phyloP scores from a whole-genome alignment of 2,888 invertebrate species.

The Pemphredon lugubris region DNA sequence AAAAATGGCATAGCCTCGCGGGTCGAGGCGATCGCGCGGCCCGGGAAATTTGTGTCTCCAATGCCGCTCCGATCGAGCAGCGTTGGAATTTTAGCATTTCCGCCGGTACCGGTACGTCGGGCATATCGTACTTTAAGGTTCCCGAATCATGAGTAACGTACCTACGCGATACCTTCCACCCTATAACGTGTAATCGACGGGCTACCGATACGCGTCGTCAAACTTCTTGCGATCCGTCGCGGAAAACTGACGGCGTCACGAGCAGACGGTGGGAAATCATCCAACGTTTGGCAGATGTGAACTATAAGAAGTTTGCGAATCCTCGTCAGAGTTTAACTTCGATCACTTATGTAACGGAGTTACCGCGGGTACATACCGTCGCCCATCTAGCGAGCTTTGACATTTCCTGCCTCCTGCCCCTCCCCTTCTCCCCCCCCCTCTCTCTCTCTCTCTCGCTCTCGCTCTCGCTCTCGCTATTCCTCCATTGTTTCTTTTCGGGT shows the following conservation, averaged over 20 bases:
- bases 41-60: no score
- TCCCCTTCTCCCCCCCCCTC: not conserved
- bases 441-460: not conserved
- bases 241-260: conserved; percentile 34
- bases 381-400: conserved; percentile 29
- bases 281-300: conserved; percentile 43
- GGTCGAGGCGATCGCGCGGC: not conserved
- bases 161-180: no score
- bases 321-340: conserved; percentile 50
- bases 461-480: no score
- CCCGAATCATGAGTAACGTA: no score
- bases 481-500: not conserved
- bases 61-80: no score
- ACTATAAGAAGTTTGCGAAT: conserved; percentile 57
- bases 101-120: no score
- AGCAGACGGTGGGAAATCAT: conserved; percentile 32
- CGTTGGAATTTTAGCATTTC: no score
- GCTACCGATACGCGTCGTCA: conserved; percentile 49
- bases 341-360: conserved; percentile 58
- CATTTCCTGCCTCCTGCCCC: no score
- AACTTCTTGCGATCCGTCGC: conserved; percentile 37
- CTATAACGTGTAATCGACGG: no score
- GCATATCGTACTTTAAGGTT: no score
- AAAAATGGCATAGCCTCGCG: not conserved
- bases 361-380: conserved; percentile 37